Evolutionary conservation across 2,113 vertebrate species (phyloP), one percentile per base, ranked within the genome.

Genomic region (Xyrauchen texanus): DNA sequence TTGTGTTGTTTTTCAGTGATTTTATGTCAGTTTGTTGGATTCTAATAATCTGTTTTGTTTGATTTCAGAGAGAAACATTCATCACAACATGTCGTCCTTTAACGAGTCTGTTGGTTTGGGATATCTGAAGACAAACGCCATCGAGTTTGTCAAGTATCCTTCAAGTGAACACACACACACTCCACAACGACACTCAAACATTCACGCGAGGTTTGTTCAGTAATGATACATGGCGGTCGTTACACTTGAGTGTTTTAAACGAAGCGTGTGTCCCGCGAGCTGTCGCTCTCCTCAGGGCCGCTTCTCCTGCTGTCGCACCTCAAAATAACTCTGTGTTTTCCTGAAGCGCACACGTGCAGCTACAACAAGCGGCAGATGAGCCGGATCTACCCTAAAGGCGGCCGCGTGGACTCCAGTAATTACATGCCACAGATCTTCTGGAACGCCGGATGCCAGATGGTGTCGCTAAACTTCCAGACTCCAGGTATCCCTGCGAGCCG

Each of bases 371-470:
- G 98, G 86, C 98, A 99, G 93, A 99, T 98, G 98, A 99, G 98
- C 90, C 95, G 98, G 81, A 99, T 99, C 93, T 99, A 99, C 92
- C 98, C 98, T 89, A 99, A 99, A 95, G 98, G 98, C 89, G 97
- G 97, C 86, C 91, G 98, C 79, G 98, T 99, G 80, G 98, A 99
- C 92, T 99, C 98, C 94, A 98, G 96, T 95, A 99, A 99, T 96
- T 99, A 99, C 93, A 98, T 99, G 97, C 98, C 98, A 94, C 98
- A 99, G 90, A 99, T 99, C 96, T 99, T 99, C 96, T 99, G 98
- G 98, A 99, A 99, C 88, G 98, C 98, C 84, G 98, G 98, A 86
- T 99, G 98, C 96, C 98, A 99, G 97, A 99, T 99, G 98, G 98
- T 99, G 90, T 99, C 98, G 0, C 96, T 99, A 91, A 99, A 99